phyloP scores from a whole-genome alignment of 2,797 vertebrate genomes.

The Sternarchorhynchus goeldii region DNA sequence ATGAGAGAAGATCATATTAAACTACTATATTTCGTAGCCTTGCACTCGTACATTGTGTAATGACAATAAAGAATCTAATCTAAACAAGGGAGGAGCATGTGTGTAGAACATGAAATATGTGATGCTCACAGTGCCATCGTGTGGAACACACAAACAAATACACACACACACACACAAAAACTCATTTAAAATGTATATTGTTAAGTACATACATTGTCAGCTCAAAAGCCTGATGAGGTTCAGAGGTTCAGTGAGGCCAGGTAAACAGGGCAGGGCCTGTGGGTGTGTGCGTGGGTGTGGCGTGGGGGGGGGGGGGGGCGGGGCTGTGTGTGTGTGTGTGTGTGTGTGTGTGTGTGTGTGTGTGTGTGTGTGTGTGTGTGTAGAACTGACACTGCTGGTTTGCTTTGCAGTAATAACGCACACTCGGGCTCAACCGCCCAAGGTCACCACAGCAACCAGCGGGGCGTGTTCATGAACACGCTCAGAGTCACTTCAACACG shows the following conservation, averaged over 20 bases:
- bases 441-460: slow-evolving; percentile 41
- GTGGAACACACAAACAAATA: background rate
- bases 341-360: background rate
- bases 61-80: background rate
- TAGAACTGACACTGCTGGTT: slow-evolving; percentile 13
- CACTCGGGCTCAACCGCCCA: slow-evolving; percentile 28
- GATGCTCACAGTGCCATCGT: slow-evolving; percentile 1
- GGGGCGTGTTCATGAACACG: slow-evolving; percentile 24
- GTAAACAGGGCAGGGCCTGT: too few relatives aligned
- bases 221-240: too few relatives aligned
- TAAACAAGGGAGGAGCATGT: slow-evolving; percentile 7
- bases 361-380: slow-evolving; percentile 8
- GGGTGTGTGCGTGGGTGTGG: background rate
- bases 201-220: too few relatives aligned
- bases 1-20: background rate
- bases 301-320: too few relatives aligned
- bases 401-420: slow-evolving; percentile 10
- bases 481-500: slow-evolving; percentile 11
- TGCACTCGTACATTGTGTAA: too few relatives aligned
- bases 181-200: too few relatives aligned
- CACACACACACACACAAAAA: background rate
- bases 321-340: too few relatives aligned
- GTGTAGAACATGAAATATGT: slow-evolving; percentile 6
- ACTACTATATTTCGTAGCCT: too few relatives aligned
- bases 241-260: too few relatives aligned